These are phyloP conservation scores for Melangyna quadrimaculata DNA, from an alignment of 2,888 invertebrate genomes.

Conservation along the genomic window DNA sequence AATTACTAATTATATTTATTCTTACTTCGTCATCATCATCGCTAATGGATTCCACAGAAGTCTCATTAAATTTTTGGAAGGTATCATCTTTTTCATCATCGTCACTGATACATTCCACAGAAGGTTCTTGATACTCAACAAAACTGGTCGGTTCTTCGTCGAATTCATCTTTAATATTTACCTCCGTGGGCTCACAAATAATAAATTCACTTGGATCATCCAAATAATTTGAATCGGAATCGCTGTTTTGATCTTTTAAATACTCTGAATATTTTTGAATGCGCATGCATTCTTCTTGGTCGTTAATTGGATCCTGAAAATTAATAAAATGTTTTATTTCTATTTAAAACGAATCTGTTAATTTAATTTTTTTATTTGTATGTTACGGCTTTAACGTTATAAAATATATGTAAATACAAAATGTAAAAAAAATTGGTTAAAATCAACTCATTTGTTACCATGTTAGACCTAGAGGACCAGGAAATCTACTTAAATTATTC, in stretches of 20 bases:
- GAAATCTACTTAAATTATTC: no score
- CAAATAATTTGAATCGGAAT: not conserved
- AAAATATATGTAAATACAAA: no score
- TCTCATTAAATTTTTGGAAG: not conserved
- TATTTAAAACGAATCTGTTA: no score
- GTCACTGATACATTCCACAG: not conserved
- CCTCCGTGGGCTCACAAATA: not conserved
- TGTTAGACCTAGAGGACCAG: no score
- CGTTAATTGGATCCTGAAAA: not conserved
- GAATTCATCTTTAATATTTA: not conserved
- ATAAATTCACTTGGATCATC: not conserved
- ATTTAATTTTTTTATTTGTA: not conserved
- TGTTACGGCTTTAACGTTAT: not conserved
- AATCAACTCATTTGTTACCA: no score
- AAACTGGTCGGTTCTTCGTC: not conserved
- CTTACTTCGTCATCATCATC: conserved; percentile 4
- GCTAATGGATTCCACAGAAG: not conserved
- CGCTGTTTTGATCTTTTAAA: not conserved
- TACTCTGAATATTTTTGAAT: not conserved
- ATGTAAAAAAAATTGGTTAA: no score
- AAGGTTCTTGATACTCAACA: not conserved
- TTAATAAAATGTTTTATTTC: not conserved
- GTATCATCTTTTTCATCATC: not conserved
- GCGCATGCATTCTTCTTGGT: not conserved
- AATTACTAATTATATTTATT: not conserved